phyloP scores from a whole-genome alignment of 2,797 vertebrate species.

The Spinibarbus caldwelli region DNA sequence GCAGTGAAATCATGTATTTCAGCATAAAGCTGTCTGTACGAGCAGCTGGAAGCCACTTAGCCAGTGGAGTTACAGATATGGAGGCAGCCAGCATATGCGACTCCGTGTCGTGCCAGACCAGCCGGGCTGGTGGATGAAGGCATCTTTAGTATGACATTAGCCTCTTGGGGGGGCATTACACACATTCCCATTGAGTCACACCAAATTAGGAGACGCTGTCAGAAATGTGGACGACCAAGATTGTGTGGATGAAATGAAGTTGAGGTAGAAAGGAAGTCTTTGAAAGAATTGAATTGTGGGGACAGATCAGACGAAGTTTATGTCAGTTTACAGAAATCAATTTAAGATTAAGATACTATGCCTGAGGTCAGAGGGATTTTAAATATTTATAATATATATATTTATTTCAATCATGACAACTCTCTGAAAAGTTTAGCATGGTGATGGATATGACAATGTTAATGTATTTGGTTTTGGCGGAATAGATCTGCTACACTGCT shows the following conservation, averaged over 20 bases:
- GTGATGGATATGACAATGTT: too few relatives aligned
- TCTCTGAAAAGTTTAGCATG: too few relatives aligned
- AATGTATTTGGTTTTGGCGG: too few relatives aligned
- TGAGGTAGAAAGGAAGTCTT: not conserved
- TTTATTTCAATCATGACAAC: too few relatives aligned
- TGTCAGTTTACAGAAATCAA: not conserved
- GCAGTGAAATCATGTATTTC: constrained; percentile 53
- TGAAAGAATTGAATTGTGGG: not conserved
- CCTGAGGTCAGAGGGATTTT: not conserved
- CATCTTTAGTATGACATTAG: constrained; percentile 39
- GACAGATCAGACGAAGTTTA: not conserved
- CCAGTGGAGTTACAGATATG: constrained; percentile 47
- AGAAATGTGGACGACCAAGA: constrained; percentile 29
- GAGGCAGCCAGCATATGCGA: constrained; percentile 45
- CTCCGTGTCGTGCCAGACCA: constrained; percentile 38
- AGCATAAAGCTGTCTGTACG: constrained; percentile 49
- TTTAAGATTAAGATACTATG: not conserved
- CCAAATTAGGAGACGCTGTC: constrained; percentile 33
- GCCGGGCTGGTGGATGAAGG: constrained; percentile 26
- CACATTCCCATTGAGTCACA: constrained; percentile 48
- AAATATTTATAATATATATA: not conserved
- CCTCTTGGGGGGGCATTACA: constrained; percentile 41
- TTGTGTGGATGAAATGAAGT: not conserved
- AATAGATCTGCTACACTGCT: too few relatives aligned
- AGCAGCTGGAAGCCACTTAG: constrained; percentile 64